Evolutionary conservation across 2,113 vertebrate species (phyloP), one percentile per base, ranked within the genome.

Genomic region (Eulemur macaco): DNA sequence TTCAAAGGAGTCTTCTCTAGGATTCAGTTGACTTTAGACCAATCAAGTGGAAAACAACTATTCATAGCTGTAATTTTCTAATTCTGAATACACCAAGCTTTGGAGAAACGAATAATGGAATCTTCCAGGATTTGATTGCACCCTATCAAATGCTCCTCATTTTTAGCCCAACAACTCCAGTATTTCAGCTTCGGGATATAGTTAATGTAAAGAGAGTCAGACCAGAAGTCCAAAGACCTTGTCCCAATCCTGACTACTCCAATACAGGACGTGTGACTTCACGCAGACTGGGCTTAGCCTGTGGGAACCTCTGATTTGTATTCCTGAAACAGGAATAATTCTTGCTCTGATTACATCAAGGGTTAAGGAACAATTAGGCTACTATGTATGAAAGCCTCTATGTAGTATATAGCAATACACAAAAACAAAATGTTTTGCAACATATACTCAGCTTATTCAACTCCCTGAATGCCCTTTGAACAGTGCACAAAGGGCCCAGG

Each of bases 11-110:
- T 83, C 94, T 97, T 84, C 93, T 94, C 95, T 42, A 71, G 86
- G 86, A 95, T 74, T 93, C 84, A 87, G 90, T 68, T 93, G 95
- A 97, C 95, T 97, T 97, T 93, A 97, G 95, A 91, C 93, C 89
- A 97, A 93, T 92, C 89, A 93, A 97, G 86, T 95, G 52, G 93
- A 96, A 96, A 96, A 92, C 82, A 95, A 95, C 95, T 94, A 96
- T 95, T 92, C 89, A 85, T 58, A 97, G 92, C 94, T 88, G 8
- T 73, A 86, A 97, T 94, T 93, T 96, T 94, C 97, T 97, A 97
- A 96, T 89, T 97, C 63, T 97, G 92, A 95, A 96, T 66, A 85
- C 2, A 74, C 80, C 89, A 37, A 64, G 91, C 86, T 94, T 66
- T 91, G 74, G 56, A 94, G 93, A 96, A 95, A 92, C 45, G 83